Evolutionary conservation across 2,888 invertebrate genomes (phyloP).

Genomic region (Phengaris alcon): DNA sequence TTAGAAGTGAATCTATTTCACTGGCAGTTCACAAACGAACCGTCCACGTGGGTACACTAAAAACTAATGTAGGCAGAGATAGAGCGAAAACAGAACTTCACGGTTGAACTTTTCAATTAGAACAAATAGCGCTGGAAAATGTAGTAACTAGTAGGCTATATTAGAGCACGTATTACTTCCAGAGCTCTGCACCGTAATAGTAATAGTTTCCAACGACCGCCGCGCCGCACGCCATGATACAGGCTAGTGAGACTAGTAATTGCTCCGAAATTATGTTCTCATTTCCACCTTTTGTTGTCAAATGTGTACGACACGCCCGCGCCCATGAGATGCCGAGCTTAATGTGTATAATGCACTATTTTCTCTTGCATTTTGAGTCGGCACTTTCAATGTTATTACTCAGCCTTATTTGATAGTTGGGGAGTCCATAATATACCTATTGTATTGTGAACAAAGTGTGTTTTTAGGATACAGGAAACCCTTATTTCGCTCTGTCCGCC

Average conservation of each 20-base stretch:
- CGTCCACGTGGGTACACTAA: background rate
- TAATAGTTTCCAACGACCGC: constrained; percentile 27
- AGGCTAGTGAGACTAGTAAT: constrained; percentile 26
- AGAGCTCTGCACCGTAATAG: constrained; percentile 14
- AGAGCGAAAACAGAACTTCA: constrained; percentile 16
- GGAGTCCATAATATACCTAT: too few species aligned
- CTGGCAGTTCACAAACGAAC: background rate
- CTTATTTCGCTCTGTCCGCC: too few species aligned
- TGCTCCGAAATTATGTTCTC: constrained; percentile 25
- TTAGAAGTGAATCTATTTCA: background rate
- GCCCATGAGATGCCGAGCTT: background rate
- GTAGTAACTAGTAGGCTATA: constrained; percentile 14
- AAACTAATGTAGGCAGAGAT: constrained; percentile 7
- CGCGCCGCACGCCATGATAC: constrained; percentile 10
- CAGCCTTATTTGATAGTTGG: background rate
- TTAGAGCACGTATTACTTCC: constrained; percentile 17
- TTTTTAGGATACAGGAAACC: too few species aligned
- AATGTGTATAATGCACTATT: background rate
- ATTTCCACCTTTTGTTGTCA: constrained; percentile 26
- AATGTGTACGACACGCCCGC: constrained; percentile 18
- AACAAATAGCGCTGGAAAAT: constrained; percentile 23
- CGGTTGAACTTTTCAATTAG: constrained; percentile 24
- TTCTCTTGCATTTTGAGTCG: background rate
- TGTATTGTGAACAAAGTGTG: too few species aligned
- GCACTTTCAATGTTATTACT: background rate